These are phyloP conservation scores for Pelmatolapia mariae DNA, from an alignment of 2,113 vertebrate genomes.

Conservation along the genomic window DNA sequence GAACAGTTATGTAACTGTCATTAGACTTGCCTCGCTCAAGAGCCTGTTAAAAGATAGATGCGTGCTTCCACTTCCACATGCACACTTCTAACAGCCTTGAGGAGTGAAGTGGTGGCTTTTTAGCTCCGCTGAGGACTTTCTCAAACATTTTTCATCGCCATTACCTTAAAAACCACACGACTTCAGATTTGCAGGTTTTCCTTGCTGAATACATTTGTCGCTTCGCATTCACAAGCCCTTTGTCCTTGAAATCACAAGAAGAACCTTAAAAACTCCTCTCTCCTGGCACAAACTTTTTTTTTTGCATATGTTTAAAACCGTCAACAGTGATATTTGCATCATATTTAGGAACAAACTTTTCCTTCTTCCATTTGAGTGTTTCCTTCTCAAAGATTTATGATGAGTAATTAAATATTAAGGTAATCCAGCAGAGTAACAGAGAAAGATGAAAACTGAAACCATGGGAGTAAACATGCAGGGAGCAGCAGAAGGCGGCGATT, in stretches of 20 bases:
- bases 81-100: constrained; percentile 13
- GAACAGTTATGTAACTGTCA: constrained; percentile 54
- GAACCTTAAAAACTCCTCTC: background rate
- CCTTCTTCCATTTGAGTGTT: constrained; percentile 19
- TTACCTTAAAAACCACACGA: background rate
- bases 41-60: constrained; percentile 53
- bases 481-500: background rate
- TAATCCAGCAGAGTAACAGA: constrained; percentile 37
- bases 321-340: background rate
- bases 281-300: background rate
- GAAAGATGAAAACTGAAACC: constrained; percentile 22
- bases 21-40: constrained; percentile 28
- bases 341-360: constrained; percentile 37
- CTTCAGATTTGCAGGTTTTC: background rate
- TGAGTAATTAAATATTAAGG: constrained; percentile 70
- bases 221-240: background rate
- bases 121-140: background rate
- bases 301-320: background rate
- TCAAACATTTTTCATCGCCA: background rate
- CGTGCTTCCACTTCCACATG: constrained; percentile 1
- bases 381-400: constrained; percentile 65
- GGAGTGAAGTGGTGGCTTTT: background rate
- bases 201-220: background rate
- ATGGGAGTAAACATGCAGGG: background rate
- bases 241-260: background rate